These are phyloP conservation scores for Digitonthophagus gazella DNA, from an alignment of 2,888 invertebrate species.

Conservation along the genomic window DNA sequence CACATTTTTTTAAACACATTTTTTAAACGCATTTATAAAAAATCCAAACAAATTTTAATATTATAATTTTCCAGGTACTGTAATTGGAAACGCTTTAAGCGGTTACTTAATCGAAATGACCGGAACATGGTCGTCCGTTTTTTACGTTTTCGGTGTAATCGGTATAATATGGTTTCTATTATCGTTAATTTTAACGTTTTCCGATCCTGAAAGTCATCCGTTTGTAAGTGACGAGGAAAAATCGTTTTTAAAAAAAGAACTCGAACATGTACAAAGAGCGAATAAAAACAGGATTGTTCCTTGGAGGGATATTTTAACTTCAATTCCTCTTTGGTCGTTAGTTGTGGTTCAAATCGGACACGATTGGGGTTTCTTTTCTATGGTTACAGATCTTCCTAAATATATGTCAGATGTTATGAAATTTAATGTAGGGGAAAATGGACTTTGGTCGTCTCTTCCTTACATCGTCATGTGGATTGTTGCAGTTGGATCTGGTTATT, in stretches of 20 bases:
- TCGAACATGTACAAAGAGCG: neutral
- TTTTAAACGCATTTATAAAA: too few relatives aligned
- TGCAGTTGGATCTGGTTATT: constrained; percentile 61
- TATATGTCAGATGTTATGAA: constrained; percentile 67
- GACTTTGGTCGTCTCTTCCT: constrained; percentile 62
- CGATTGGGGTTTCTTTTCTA: constrained; percentile 9
- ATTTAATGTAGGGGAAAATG: constrained; percentile 64
- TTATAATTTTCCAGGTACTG: too few relatives aligned
- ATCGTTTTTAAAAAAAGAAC: neutral
- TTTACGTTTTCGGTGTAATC: neutral
- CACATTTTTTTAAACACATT: neutral
- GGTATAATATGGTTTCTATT: constrained; percentile 3
- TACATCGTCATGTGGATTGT: constrained; percentile 68
- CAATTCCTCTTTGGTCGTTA: constrained; percentile 52
- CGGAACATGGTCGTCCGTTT: constrained; percentile 1
- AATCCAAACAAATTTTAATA: too few relatives aligned
- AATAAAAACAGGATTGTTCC: neutral
- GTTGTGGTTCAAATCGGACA: constrained; percentile 5
- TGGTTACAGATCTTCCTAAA: constrained; percentile 69
- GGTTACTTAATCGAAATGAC: constrained; percentile 8
- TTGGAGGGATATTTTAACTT: constrained; percentile 9
- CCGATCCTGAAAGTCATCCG: neutral
- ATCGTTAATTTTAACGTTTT: neutral
- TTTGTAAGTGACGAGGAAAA: neutral
- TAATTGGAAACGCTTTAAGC: constrained; percentile 8